Percentiles rank a stretch among this genome's conserved stretches.
These are phyloP conservation scores for Helicolenus hilgendorfi DNA, from an alignment of 2,797 vertebrate genomes.

Conservation along the genomic window DNA sequence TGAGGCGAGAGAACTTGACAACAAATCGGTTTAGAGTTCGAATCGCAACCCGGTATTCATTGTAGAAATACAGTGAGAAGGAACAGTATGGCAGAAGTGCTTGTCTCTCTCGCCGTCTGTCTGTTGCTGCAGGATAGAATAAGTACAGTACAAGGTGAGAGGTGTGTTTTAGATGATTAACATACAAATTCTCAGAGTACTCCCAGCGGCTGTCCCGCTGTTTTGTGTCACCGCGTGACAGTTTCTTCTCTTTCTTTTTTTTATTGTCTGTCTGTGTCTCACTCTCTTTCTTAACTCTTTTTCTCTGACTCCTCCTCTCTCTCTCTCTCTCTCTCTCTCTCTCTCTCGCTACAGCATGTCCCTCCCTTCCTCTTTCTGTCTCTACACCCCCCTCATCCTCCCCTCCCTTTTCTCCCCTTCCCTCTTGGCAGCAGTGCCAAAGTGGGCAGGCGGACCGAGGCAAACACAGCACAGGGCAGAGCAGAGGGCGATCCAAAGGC, in stretches of 20 bases:
- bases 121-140: slow-evolving; percentile 44
- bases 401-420: slow-evolving; percentile 78
- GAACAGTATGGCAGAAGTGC: slow-evolving; percentile 66
- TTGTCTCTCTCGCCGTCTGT: slow-evolving; percentile 53
- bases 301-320: slow-evolving; percentile 69
- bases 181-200: slow-evolving; percentile 26
- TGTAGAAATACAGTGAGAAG: slow-evolving; percentile 23
- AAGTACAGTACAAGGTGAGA: slow-evolving; percentile 40
- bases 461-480: slow-evolving; percentile 85
- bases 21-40: slow-evolving; percentile 18
- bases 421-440: slow-evolving; percentile 90
- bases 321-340: slow-evolving; percentile 38
- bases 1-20: slow-evolving; percentile 19
- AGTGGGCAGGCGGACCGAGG: slow-evolving; percentile 89
- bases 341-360: slow-evolving; percentile 75
- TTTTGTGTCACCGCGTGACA: slow-evolving; percentile 51
- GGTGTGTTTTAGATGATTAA: slow-evolving; percentile 56
- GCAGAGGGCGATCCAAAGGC: slow-evolving; percentile 87
- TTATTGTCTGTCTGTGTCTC: slow-evolving; percentile 68
- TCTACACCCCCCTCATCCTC: slow-evolving; percentile 51
- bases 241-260: slow-evolving; percentile 67
- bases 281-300: slow-evolving; percentile 79
- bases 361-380: slow-evolving; percentile 85
- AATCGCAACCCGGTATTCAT: not conserved
- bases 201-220: slow-evolving; percentile 53